Percentiles rank a stretch among this genome's conserved stretches.
These are phyloP conservation scores for Epizoanthus fatuus DNA, from an alignment of 92 coral and sea anemone genomes.

Conservation along the genomic window DNA sequence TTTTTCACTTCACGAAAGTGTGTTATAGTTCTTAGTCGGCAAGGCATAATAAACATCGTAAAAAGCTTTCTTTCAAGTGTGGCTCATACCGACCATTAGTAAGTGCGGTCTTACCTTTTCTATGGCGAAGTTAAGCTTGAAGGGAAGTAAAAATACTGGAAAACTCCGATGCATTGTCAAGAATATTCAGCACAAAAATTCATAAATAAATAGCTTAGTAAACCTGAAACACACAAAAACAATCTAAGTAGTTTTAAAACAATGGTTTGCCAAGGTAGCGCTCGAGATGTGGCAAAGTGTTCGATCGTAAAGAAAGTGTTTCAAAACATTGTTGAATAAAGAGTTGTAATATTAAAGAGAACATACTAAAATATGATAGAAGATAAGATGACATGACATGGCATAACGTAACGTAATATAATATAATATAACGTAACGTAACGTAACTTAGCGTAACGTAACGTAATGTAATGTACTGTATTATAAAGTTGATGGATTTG, in stretches of 20 bases:
- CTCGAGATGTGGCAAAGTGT: too few species aligned
- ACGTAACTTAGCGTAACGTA: too few species aligned
- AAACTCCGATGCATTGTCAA: conserved; percentile 7
- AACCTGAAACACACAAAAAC: neutral
- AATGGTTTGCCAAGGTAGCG: too few species aligned
- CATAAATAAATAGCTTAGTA: neutral
- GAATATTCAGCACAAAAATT: neutral
- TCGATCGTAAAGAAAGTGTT: too few species aligned
- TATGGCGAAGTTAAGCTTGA: neutral
- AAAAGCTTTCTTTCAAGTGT: neutral
- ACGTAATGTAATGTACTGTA: too few species aligned
- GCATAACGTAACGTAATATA: too few species aligned
- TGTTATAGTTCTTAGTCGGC: conserved; percentile 1
- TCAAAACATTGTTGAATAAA: too few species aligned
- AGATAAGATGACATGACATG: too few species aligned
- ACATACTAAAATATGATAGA: too few species aligned
- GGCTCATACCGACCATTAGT: neutral
- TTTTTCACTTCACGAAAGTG: neutral
- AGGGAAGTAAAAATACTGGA: neutral
- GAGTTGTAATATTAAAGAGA: too few species aligned
- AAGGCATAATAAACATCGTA: neutral
- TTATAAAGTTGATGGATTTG: too few species aligned
- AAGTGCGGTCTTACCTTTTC: neutral
- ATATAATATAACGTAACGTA: too few species aligned
- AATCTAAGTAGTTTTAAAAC: neutral